Conservation (phyloP, 2,797 vertebrate genomes). For the Neosilurus mollespiculum region DNA sequence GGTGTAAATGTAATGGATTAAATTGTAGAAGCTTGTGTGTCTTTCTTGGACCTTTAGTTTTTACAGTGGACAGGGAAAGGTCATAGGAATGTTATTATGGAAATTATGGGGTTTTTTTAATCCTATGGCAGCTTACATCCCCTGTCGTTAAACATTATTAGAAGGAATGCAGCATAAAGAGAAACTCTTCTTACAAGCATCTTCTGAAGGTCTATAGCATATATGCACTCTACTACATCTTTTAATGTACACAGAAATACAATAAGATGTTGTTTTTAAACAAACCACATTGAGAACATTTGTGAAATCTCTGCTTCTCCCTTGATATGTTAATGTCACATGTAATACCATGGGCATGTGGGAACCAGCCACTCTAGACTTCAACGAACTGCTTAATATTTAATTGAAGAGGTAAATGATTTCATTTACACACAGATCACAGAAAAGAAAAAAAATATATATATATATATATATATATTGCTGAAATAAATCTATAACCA, state of each 20-base stretch:
- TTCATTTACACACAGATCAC: too few species aligned
- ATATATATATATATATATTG: too few species aligned
- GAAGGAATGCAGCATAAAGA: background rate
- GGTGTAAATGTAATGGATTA: constrained; percentile 5
- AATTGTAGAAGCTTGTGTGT: background rate
- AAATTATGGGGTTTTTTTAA: background rate
- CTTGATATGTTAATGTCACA: constrained; percentile 18
- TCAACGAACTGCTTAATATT: constrained; percentile 47
- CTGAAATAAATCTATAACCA: too few species aligned
- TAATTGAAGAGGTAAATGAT: constrained; percentile 45
- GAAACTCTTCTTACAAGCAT: background rate
- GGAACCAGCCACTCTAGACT: constrained; percentile 45
- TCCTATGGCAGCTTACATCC: background rate
- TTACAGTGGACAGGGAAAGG: background rate
- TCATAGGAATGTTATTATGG: background rate
- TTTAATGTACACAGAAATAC: background rate
- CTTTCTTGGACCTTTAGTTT: background rate
- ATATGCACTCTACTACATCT: background rate
- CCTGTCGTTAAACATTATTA: background rate
- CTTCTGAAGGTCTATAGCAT: background rate
- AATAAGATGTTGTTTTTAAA: background rate
- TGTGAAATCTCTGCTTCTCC: constrained; percentile 23
- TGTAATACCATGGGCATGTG: constrained; percentile 35
- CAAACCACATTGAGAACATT: background rate
- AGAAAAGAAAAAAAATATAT: too few species aligned